These are phyloP conservation scores for Periophthalmodon schlosseri DNA, from an alignment of 2,113 vertebrate genomes.

Conservation along the genomic window DNA sequence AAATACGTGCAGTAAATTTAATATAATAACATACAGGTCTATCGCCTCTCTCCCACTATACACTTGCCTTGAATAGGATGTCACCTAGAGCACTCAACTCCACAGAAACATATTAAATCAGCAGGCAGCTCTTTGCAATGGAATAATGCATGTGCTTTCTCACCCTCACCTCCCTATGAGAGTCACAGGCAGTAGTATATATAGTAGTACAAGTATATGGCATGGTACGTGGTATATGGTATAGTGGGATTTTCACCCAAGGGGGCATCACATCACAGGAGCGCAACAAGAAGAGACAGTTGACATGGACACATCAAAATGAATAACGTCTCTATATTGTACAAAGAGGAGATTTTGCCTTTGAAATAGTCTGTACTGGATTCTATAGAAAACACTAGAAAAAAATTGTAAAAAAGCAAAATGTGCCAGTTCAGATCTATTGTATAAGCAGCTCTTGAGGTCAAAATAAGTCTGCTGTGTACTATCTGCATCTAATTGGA, in stretches of 20 bases:
- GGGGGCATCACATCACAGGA: conserved; percentile 10
- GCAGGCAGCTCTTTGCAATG: not conserved
- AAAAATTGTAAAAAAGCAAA: too few relatives aligned
- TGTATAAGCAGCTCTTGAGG: too few relatives aligned
- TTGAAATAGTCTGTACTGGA: not conserved
- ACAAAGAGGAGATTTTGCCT: not conserved
- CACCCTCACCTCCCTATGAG: not conserved
- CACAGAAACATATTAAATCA: not conserved
- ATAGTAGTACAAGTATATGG: not conserved
- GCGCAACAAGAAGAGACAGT: conserved; percentile 35
- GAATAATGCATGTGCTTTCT: not conserved
- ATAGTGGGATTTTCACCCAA: not conserved
- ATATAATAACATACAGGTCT: not conserved
- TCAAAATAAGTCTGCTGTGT: too few relatives aligned
- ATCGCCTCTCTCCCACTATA: not conserved
- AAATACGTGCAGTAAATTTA: too few relatives aligned
- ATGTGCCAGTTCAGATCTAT: too few relatives aligned
- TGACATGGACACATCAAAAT: conserved; percentile 48
- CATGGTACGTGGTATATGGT: not conserved
- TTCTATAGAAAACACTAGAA: not conserved
- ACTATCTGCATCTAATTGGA: too few relatives aligned
- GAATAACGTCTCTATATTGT: not conserved
- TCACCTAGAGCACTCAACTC: not conserved
- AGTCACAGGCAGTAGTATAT: not conserved
- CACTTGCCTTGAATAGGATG: not conserved